Conservation (phyloP, 2,797 vertebrate species). For the Bryconaethiops microstoma region DNA sequence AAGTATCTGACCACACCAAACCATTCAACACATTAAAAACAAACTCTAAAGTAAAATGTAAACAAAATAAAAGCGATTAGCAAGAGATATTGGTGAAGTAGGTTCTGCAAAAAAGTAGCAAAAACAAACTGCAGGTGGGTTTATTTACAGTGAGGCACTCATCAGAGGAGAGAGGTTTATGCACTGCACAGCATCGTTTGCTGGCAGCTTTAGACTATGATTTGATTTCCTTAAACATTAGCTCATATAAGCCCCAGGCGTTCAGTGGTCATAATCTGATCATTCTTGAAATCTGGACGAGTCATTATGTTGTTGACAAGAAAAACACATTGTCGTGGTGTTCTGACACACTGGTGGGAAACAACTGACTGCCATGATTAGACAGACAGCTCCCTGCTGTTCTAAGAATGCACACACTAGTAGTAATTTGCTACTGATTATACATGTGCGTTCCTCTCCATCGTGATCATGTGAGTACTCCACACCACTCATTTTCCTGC, state of each 20-base stretch:
- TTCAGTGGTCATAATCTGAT: neutral
- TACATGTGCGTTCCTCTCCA: constrained; percentile 23
- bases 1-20: no score
- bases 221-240: constrained; percentile 7
- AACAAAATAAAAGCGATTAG: no score
- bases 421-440: constrained; percentile 64
- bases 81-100: neutral
- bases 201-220: neutral
- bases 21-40: no score
- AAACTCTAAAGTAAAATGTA: no score
- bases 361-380: constrained; percentile 59
- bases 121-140: neutral
- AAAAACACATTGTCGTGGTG: neutral
- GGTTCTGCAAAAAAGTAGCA: neutral
- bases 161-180: neutral
- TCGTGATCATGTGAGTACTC: constrained; percentile 50
- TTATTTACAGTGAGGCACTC: neutral
- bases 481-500: constrained; percentile 47
- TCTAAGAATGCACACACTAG: constrained; percentile 63
- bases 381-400: constrained; percentile 68
- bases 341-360: constrained; percentile 23
- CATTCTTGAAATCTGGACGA: neutral
- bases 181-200: neutral
- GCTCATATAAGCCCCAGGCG: neutral
- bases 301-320: constrained; percentile 12